Base-by-base conservation (phyloP, 2,888 invertebrate genomes). In the Uropetala carovei region DNA sequence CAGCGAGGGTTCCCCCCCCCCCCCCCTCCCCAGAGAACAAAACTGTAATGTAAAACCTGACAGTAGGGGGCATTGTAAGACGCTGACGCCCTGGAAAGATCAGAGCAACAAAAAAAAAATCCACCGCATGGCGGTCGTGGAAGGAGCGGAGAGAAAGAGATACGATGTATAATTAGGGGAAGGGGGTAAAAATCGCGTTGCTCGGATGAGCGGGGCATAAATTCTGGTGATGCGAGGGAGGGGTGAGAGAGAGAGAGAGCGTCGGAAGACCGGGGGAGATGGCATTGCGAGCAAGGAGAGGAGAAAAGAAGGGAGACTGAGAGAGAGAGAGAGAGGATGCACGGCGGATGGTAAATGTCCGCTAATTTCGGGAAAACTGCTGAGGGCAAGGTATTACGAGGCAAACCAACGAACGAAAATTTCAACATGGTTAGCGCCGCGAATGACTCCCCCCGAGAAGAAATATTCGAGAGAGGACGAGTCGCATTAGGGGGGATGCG, bases 341-440 rank as follows among this genome's bases (percentile, higher is more conserved):
- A 75, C 75, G 75, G 22, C 27, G 75, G 27, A 75, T 75, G 75
- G 75, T 75, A 75, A 75, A 75, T 75, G 75, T 75, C 75, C 75
- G 75, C 75, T 75, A 75, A 75, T 75, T 85, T 8, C 57, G 58
- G 60, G 60, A 16, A 16, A 59, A 86, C 27, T 27, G 58, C 60
- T 43, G 22, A 64, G 43, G 89, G 89, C 43, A 10, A 86, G 14
- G 86, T 30, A 86, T 86, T 60, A 16, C 64, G 89, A 64, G n/a
- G 68, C 22, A 68, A 60, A 68, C 64, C 43, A n/a, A 30, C 30
- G 89, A 68, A 89, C 89, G 43, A 68, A 68, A 68, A 64, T 89
- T 89, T 64, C 89, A 60, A 86, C 86, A 60, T 86, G 83, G 83
- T 83, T 83, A 83, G 56, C 57, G 27, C 43, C 83, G 60, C 86